phyloP scores from a whole-genome alignment of 2,888 invertebrate genomes.

The Acrocera orbiculus region DNA sequence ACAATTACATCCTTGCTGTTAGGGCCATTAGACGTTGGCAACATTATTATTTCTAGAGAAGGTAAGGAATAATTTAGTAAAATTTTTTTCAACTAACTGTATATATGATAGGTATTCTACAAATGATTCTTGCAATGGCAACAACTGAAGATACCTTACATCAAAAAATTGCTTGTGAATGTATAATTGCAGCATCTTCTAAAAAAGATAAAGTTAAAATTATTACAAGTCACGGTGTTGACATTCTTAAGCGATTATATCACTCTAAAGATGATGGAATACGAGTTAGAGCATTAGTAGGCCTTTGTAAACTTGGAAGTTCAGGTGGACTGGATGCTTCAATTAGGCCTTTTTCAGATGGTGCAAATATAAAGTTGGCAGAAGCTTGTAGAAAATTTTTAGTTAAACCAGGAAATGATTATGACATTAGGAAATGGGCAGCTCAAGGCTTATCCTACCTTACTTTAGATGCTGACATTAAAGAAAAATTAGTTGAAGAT shows the following conservation, averaged over 20 bases:
- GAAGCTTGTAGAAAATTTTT: constrained; percentile 86
- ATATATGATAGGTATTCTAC: constrained; percentile 42
- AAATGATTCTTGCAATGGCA: constrained; percentile 96
- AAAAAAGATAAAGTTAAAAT: constrained; percentile 93
- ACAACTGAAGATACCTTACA: constrained; percentile 78
- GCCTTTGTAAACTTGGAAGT: constrained; percentile 88
- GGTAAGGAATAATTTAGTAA: constrained; percentile 31
- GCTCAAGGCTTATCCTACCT: constrained; percentile 93
- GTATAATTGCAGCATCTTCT: constrained; percentile 88
- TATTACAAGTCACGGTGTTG: constrained; percentile 73
- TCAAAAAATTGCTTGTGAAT: constrained; percentile 89
- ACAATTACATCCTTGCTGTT: constrained; percentile 75
- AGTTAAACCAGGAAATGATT: constrained; percentile 70
- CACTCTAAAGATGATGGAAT: constrained; percentile 79
- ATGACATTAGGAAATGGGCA: constrained; percentile 86
- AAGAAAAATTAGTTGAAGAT: constrained; percentile 88
- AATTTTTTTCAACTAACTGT: neutral
- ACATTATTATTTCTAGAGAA: constrained; percentile 59
- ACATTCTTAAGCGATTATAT: constrained; percentile 86
- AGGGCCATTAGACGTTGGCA: constrained; percentile 89
- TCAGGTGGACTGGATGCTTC: constrained; percentile 92
- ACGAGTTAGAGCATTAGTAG: constrained; percentile 74
- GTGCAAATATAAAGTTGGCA: constrained; percentile 78
- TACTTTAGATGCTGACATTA: constrained; percentile 95
- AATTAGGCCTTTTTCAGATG: constrained; percentile 88